Percentiles rank a stretch among this genome's conserved stretches.
phyloP scores from a whole-genome alignment of 2,888 invertebrate species.

The Lasioglossum vierecki region DNA sequence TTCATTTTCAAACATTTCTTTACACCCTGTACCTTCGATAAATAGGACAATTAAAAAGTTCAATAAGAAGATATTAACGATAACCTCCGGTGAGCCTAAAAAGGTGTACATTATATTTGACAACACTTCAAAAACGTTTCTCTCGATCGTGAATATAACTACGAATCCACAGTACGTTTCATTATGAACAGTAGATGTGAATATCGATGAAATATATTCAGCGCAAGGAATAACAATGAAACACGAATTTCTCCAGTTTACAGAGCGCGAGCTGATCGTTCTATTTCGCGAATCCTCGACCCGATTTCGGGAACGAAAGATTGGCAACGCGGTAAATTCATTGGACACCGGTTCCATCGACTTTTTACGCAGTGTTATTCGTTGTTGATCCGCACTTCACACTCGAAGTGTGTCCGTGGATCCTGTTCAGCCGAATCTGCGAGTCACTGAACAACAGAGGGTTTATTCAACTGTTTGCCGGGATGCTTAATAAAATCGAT shows the following conservation, averaged over 20 bases:
- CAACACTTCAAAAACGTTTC: too few relatives aligned
- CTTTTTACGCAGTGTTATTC: not conserved
- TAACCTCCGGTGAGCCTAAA: too few relatives aligned
- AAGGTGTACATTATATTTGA: too few relatives aligned
- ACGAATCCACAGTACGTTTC: not conserved
- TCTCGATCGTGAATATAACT: not conserved
- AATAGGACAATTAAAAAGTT: too few relatives aligned
- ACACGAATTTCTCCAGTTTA: not conserved
- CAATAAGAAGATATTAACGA: too few relatives aligned
- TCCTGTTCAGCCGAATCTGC: conserved; percentile 5
- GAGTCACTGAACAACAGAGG: conserved; percentile 9
- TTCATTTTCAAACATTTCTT: too few relatives aligned
- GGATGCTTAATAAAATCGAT: conserved; percentile 12
- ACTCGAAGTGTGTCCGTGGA: not conserved
- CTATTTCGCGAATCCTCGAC: not conserved
- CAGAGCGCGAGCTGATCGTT: not conserved
- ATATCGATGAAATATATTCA: not conserved
- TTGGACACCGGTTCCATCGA: not conserved
- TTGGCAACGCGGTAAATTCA: conserved; percentile 3
- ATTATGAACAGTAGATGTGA: not conserved
- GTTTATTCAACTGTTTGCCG: conserved; percentile 1
- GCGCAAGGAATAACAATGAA: not conserved
- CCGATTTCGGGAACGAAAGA: not conserved
- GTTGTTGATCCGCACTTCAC: not conserved
- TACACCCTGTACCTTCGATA: too few relatives aligned